Base-by-base conservation (phyloP, 2,113 vertebrate species). In the Indicator indicator region DNA sequence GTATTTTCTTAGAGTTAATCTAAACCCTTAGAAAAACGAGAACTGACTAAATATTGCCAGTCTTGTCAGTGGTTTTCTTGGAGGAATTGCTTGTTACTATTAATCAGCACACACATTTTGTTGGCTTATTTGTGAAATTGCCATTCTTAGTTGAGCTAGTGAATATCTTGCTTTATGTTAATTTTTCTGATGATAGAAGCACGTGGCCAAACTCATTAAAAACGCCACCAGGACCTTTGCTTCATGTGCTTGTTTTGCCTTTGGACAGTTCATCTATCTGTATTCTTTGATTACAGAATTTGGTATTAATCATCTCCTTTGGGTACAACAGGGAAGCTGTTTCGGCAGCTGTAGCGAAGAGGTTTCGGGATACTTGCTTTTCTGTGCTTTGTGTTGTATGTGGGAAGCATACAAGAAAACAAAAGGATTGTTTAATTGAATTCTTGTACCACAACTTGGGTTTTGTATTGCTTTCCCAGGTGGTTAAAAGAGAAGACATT, bases 401-500 rank as follows among this genome's bases (percentile, higher is more conserved):
- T 3, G 54, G 65, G 71, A 16, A 44, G 38, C 14, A 9, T 8
- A 23, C 18, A 36, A 38, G 12, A 20, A 24, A 40, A 64, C 16
- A 27, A 81, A 10, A n/a, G 18, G n/a, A 46, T 83, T 2, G 1
- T 60, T 58, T 52, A 33, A 56, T 9, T 52, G 60, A 80, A 60
- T 33, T 69, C 12, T 19, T 33, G 36, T 50, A 58, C 26, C 32
- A 36, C 50, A 64, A 50, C 12, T 15, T 40, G 54, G 14, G 21
- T 81, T 94, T 91, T 18, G 3, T 72, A 2, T 80, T 74, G 30
- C 79, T 93, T 71, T 56, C 71, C 27, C 92, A 99, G 99, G 98
- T 98, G 12, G 98, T 99, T 90, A 99, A 99, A 63, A 98, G 98
- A 64, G 99, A 99, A 94, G 98, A 98, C 59, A 98, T 99, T 72